Evolutionary conservation across 2,113 vertebrate genomes (phyloP), one percentile per base, ranked within the genome.

Genomic region (Motacilla alba): DNA sequence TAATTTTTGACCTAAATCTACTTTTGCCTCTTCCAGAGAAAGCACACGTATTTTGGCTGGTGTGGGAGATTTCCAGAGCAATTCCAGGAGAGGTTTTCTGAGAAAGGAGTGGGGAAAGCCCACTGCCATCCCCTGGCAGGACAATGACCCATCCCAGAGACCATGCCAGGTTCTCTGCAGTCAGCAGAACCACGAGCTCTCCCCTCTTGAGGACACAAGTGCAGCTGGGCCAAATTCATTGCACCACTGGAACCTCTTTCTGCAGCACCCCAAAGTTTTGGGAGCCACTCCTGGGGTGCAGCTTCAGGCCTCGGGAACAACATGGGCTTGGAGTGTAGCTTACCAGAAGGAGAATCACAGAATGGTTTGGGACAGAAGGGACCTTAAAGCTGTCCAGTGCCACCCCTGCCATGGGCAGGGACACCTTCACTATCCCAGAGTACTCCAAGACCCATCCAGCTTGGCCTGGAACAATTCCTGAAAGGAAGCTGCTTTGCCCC

Each of bases 1-100:
- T 1, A 52, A 70, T 59, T 95, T 96, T 92, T 93, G 90, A 93
- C 94, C 94, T 90, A 92, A 74, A 96, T 91, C 87, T 56, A 68
- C 84, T 91, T 78, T 39, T 81, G 4, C 55, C 80, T 70, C 50
- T 81, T 86, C 52, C 47, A 35, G 26, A 80, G 76, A 64, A 77
- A 50, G 20, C 82, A 75, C 9, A 49, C 0, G 0, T 24, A 33
- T 41, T 74, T 92, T 41, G 66, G 47, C 60, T 47, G 23, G 20
- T 30, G 35, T 59, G 35, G 44, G 76, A 90, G 79, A 41, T 60
- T 50, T 78, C 69, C 69, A 87, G 52, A 68, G 52, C 62, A 22
- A 30, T 72, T 74, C 68, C 59, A 86, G 62, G 66, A 63, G 1
- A 15, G 24, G 13, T 31, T 66, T 55, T 28, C n/a, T 55, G 59